Evolutionary conservation across 1,140 invertebrate genomes (phyloP).

Genomic region (Drosophila eugracilis): DNA sequence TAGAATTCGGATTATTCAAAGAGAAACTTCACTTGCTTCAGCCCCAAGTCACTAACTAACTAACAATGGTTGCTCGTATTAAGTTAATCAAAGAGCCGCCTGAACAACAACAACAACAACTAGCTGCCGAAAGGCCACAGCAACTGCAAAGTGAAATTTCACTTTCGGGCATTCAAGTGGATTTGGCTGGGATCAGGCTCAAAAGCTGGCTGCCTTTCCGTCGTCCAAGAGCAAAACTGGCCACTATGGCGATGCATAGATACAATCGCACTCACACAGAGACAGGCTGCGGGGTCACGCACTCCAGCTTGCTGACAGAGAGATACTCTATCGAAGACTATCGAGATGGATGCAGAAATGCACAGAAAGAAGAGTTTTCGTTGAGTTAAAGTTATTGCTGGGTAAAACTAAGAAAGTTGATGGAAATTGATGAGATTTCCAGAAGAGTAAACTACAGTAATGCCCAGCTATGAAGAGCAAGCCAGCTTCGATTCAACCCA

Average conservation of each 20-base stretch:
- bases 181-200: slow-evolving; percentile 26
- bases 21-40: slow-evolving; percentile 3
- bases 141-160: slow-evolving; percentile 74
- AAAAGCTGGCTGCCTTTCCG: slow-evolving; percentile 15
- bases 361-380: background rate
- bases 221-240: slow-evolving; percentile 43
- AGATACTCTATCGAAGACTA: slow-evolving; percentile 10
- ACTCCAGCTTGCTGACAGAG: slow-evolving; percentile 32
- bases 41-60: too few relatives aligned
- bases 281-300: slow-evolving; percentile 67
- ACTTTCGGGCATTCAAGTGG: slow-evolving; percentile 69
- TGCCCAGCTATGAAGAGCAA: background rate
- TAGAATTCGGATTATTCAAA: slow-evolving; percentile 30
- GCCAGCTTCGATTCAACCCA: background rate
- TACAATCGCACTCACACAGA: background rate
- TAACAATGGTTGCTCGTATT: slow-evolving; percentile 35
- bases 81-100: slow-evolving; percentile 32
- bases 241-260: slow-evolving; percentile 2
- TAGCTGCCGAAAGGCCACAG: too few relatives aligned
- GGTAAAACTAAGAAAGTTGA: too few relatives aligned
- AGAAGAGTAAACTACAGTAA: too few relatives aligned
- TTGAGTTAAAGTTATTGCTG: too few relatives aligned
- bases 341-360: too few relatives aligned
- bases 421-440: too few relatives aligned
- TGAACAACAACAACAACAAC: slow-evolving; percentile 2